phyloP scores from a whole-genome alignment of 2,888 invertebrate species.

The Epinotia demarniana region DNA sequence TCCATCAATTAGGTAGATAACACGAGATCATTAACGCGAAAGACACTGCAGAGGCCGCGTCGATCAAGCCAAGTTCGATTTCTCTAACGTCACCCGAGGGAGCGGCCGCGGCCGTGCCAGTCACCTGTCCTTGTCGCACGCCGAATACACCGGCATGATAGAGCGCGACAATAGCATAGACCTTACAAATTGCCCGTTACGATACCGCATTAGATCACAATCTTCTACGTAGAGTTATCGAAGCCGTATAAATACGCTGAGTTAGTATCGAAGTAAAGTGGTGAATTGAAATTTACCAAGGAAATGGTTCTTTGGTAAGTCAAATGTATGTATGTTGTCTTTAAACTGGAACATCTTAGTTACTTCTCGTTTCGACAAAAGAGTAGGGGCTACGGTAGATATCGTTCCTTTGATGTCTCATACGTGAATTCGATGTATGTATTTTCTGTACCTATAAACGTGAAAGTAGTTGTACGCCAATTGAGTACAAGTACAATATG shows the following conservation, averaged over 20 bases:
- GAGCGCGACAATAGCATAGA: conserved; percentile 65
- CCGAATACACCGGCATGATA: conserved; percentile 61
- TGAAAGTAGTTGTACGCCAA: not conserved
- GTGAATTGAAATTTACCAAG: conserved; percentile 42
- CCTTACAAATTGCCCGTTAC: conserved; percentile 72
- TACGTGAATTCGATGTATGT: conserved; percentile 2
- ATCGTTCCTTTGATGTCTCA: conserved; percentile 24
- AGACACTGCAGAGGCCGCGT: conserved; percentile 74
- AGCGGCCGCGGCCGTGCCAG: conserved; percentile 60
- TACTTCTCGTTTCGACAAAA: not conserved
- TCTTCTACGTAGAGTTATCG: conserved; percentile 61
- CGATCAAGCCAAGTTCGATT: conserved; percentile 79
- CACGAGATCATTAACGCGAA: conserved; percentile 72
- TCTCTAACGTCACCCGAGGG: conserved; percentile 76
- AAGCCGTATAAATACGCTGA: conserved; percentile 41
- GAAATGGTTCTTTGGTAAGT: conserved; percentile 28
- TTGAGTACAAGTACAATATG: not conserved
- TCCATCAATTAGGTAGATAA: conserved; percentile 56
- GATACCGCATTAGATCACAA: conserved; percentile 72
- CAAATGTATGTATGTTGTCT: conserved; percentile 26
- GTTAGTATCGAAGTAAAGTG: conserved; percentile 37
- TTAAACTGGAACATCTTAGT: conserved; percentile 25
- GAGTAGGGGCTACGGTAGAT: not conserved
- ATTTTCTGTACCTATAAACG: not conserved
- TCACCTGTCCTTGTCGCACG: conserved; percentile 66